Conservation (phyloP, 1,140 invertebrate species). For the Whitmania pigra region DNA sequence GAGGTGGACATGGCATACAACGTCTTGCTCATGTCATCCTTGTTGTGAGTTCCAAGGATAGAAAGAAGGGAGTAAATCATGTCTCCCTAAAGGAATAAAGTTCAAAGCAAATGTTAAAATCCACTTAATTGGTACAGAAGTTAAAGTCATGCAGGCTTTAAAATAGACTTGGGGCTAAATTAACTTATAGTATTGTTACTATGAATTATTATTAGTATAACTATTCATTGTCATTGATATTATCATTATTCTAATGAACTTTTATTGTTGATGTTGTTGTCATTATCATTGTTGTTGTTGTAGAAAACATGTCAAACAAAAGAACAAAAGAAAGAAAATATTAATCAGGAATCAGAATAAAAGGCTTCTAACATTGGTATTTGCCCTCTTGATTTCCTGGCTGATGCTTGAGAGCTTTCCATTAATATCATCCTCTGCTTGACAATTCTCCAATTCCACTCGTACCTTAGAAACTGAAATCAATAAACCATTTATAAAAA, state of each 20-base stretch:
- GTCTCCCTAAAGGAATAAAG: slow-evolving; percentile 58
- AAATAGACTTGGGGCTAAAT: background rate
- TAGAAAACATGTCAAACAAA: too few species aligned
- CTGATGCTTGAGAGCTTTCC: background rate
- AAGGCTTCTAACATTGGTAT: background rate
- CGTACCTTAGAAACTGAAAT: background rate
- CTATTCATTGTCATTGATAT: slow-evolving; percentile 9
- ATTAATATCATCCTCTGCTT: background rate
- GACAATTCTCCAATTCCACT: slow-evolving; percentile 7
- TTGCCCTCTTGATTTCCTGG: too few species aligned
- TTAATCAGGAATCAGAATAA: background rate
- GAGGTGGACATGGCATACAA: slow-evolving; percentile 77
- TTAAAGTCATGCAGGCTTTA: too few species aligned
- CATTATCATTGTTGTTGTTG: background rate
- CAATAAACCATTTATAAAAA: slow-evolving; percentile 7
- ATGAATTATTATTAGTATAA: background rate
- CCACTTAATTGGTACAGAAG: too few species aligned
- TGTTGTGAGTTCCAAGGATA: slow-evolving; percentile 70
- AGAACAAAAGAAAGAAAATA: too few species aligned
- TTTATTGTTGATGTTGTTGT: background rate
- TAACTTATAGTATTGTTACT: background rate
- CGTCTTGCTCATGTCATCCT: slow-evolving; percentile 68
- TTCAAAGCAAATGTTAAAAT: background rate
- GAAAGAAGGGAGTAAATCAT: slow-evolving; percentile 80
- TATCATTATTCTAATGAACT: slow-evolving; percentile 1